Evolutionary conservation across 2,797 vertebrate genomes (phyloP).

Genomic region (Menidia menidia): DNA sequence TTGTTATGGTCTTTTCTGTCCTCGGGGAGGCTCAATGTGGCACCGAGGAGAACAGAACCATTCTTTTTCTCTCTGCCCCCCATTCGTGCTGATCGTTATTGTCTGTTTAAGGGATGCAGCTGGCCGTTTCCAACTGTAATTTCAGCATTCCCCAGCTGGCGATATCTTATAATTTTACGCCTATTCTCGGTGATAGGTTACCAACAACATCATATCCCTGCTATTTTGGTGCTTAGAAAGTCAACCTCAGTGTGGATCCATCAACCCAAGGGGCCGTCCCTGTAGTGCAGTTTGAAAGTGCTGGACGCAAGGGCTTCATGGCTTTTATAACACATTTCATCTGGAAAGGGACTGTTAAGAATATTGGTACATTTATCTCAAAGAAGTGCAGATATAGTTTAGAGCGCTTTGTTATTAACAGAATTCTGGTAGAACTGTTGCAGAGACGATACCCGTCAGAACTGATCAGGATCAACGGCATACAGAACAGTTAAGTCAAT

Average conservation of each 20-base stretch:
- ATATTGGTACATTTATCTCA: conserved; percentile 63
- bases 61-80: conserved; percentile 16
- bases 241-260: conserved; percentile 45
- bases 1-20: conserved; percentile 30
- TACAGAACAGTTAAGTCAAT: conserved; percentile 8
- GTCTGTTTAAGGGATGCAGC: conserved; percentile 53
- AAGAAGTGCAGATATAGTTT: not conserved
- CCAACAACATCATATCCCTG: conserved; percentile 17
- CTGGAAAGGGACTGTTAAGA: conserved; percentile 20
- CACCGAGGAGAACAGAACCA: conserved; percentile 19
- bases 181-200: conserved; percentile 3
- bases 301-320: conserved; percentile 23
- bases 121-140: conserved; percentile 46
- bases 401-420: conserved; percentile 4
- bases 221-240: conserved; percentile 54
- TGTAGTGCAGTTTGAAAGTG: conserved; percentile 36
- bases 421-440: conserved; percentile 1
- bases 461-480: not conserved
- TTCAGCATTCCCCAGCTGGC: conserved; percentile 45
- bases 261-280: conserved; percentile 45
- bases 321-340: conserved; percentile 54
- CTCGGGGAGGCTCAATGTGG: conserved; percentile 21
- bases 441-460: not conserved
- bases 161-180: conserved; percentile 19
- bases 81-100: conserved; percentile 46